Evolutionary conservation across 2,797 vertebrate species (phyloP).

Genomic region (Manis javanica): DNA sequence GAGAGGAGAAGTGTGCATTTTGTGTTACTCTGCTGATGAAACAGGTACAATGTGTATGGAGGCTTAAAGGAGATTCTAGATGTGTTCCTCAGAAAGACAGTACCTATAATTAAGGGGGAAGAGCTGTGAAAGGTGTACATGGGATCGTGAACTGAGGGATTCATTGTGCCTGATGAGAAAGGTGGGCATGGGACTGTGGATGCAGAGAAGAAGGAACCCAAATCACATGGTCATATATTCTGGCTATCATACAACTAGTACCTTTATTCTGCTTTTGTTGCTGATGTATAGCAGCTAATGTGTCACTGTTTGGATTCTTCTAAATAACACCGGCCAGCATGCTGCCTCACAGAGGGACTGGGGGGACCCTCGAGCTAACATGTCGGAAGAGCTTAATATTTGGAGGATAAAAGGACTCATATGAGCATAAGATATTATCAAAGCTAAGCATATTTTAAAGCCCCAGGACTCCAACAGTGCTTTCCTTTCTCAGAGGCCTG

Average conservation of each 20-base stretch:
- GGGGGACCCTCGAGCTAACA: neutral
- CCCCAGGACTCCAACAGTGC: constrained; percentile 37
- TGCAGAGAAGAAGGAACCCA: neutral
- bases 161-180: neutral
- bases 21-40: rapidly evolving
- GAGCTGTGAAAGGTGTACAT: neutral
- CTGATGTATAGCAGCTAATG: neutral
- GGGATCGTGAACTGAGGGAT: neutral
- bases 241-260: neutral
- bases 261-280: neutral
- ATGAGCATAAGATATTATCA: constrained; percentile 67
- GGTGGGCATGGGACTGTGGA: rapidly evolving
- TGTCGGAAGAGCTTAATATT: constrained; percentile 50
- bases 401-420: constrained; percentile 57
- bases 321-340: neutral
- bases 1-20: neutral
- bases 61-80: neutral
- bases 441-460: constrained; percentile 71
- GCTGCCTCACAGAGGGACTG: neutral
- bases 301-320: neutral
- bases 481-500: constrained; percentile 50
- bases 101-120: neutral
- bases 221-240: rapidly evolving
- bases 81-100: neutral
- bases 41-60: no score